Conservation (phyloP, 1,140 invertebrate species). For the Trinorchestia longiramus region DNA sequence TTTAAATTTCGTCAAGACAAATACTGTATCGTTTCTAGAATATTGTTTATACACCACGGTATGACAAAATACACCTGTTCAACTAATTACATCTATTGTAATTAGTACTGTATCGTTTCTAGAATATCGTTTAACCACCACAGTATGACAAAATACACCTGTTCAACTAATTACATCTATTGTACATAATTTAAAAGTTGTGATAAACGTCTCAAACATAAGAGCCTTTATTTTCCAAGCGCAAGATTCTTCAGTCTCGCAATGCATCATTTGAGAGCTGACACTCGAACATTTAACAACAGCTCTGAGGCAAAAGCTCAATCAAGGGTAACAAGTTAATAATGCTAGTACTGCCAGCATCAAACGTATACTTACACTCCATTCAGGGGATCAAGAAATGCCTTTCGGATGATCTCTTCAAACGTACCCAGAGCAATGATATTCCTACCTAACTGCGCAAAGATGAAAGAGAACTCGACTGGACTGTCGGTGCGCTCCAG, state of each 20-base stretch:
- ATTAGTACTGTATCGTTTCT: background rate
- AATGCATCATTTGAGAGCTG: conserved; percentile 39
- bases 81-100: background rate
- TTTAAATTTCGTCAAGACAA: background rate
- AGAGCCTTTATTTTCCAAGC: background rate
- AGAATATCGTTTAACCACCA: background rate
- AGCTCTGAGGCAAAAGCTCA: conserved; percentile 30
- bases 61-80: background rate
- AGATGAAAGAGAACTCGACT: background rate
- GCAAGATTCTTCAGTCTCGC: conserved; percentile 26
- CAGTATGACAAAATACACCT: background rate
- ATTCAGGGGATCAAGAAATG: background rate
- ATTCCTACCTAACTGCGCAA: background rate
- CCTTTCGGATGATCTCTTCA: background rate
- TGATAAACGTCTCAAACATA: background rate
- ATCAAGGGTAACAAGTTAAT: conserved; percentile 42
- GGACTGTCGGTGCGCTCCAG: background rate
- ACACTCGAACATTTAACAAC: background rate
- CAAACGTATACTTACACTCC: conserved; percentile 39
- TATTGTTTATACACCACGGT: background rate
- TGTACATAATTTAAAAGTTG: background rate
- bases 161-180: background rate
- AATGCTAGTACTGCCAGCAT: conserved; percentile 21
- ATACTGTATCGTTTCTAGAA: background rate
- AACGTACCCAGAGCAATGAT: background rate